Evolutionary conservation across 2,113 vertebrate genomes (phyloP), one percentile per base, ranked within the genome.

Genomic region (Cinclus mexicanus): DNA sequence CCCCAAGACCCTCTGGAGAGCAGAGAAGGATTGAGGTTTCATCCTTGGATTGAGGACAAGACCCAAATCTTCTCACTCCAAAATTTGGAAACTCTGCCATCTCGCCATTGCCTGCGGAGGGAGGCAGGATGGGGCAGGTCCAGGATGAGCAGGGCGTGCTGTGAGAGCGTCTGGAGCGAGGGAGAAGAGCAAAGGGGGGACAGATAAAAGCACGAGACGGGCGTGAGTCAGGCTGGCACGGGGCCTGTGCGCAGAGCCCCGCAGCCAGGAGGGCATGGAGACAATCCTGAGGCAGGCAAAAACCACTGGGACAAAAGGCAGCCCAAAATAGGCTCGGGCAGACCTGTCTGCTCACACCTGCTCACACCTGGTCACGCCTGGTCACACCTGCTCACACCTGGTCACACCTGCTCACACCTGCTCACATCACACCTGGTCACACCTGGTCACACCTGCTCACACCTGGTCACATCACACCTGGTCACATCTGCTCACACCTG

Each of bases 101-200:
- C 49, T 63, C 39, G 23, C 4, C 22, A 0, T 10, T 0, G 91
- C 94, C 94, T 41, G 74, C 35, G 0, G 71, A 81, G 86, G 28
- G 90, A 83, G 93, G 91, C 95, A 95, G 94, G 94, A 93, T 2
- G 55, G 87, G 94, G 82, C 95, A 95, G 93, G 92, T 23, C 90
- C 67, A 1, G 26, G 46, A 5, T 0, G 25, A 44, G 19, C 61
- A 37, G 77, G 86, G 95, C 80, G 90, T 15, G 91, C 89, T 92
- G 63, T 3, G 94, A 72, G 61, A 59, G 92, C 57, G 83, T 37
- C 70, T 84, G 93, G 69, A 46, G 81, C 1, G 3, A 63, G 78
- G 69, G 8, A 69, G 77, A 35, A 29, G 77, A 91, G 94, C 74
- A 19, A 78, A 87, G 94, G 41, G 87, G 87, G 87, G 56, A 42